Evolutionary conservation across 2,113 vertebrate species (phyloP).

Genomic region (Meles meles): DNA sequence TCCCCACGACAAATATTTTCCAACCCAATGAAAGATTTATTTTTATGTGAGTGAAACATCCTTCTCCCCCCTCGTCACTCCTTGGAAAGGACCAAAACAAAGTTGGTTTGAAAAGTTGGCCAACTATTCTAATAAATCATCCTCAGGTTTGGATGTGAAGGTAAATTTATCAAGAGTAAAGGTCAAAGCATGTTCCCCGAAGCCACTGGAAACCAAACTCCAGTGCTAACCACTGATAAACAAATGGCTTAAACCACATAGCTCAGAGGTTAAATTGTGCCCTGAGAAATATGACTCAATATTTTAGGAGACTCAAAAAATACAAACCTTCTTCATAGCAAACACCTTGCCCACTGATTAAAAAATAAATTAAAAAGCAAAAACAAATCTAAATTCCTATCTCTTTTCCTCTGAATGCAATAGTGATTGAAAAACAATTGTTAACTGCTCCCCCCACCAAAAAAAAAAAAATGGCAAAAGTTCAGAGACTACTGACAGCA

Average conservation of each 20-base stretch:
- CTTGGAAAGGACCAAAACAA: slow-evolving; percentile 6
- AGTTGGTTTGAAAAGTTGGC: slow-evolving; percentile 14
- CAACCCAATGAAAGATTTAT: neutral
- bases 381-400: neutral
- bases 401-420: neutral
- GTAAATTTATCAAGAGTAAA: slow-evolving; percentile 39
- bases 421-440: neutral
- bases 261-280: neutral
- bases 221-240: neutral
- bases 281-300: slow-evolving; percentile 1
- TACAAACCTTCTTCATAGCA: neutral
- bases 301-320: neutral
- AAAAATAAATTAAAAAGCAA: neutral
- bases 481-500: neutral
- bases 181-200: neutral
- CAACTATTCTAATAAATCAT: slow-evolving; percentile 2
- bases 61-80: neutral
- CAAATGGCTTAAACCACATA: neutral
- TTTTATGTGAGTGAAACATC: neutral
- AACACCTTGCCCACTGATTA: neutral
- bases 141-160: neutral
- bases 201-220: neutral
- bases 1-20: slow-evolving; percentile 21
- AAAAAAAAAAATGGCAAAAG: neutral
- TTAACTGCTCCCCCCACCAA: neutral